phyloP scores from a whole-genome alignment of 2,888 invertebrate genomes.

The Troglohyphantes excavatus region DNA sequence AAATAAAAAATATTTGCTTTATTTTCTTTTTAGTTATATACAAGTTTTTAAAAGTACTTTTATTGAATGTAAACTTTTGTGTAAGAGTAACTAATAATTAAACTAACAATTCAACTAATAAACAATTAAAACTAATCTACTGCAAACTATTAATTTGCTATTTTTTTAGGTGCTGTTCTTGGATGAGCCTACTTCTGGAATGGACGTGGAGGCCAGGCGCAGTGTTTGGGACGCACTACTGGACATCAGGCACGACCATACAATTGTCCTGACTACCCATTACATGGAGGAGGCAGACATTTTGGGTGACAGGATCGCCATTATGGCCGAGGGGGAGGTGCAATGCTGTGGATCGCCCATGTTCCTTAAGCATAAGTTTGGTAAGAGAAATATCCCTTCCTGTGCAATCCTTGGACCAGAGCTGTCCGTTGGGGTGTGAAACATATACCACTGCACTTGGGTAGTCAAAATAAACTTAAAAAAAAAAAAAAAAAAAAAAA shows the following conservation, averaged over 20 bases:
- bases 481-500: too few species aligned
- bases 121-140: neutral
- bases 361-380: conserved; percentile 88
- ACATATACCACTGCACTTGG: too few species aligned
- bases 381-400: conserved; percentile 81
- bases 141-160: too few species aligned
- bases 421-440: too few species aligned
- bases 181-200: conserved; percentile 88
- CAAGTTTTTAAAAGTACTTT: too few species aligned
- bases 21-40: too few species aligned
- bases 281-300: conserved; percentile 95
- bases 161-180: conserved; percentile 79
- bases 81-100: neutral
- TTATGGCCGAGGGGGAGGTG: conserved; percentile 89
- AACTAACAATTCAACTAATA: neutral
- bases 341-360: conserved; percentile 91
- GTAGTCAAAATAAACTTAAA: too few species aligned
- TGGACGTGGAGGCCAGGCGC: conserved; percentile 94
- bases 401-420: too few species aligned
- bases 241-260: conserved; percentile 83
- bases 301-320: conserved; percentile 93
- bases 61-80: too few species aligned
- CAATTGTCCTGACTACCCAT: conserved; percentile 91
- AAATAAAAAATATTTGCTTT: neutral
- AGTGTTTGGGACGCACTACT: conserved; percentile 91